phyloP scores from a whole-genome alignment of 1,140 invertebrate species.

The Anthonomus grandis region DNA sequence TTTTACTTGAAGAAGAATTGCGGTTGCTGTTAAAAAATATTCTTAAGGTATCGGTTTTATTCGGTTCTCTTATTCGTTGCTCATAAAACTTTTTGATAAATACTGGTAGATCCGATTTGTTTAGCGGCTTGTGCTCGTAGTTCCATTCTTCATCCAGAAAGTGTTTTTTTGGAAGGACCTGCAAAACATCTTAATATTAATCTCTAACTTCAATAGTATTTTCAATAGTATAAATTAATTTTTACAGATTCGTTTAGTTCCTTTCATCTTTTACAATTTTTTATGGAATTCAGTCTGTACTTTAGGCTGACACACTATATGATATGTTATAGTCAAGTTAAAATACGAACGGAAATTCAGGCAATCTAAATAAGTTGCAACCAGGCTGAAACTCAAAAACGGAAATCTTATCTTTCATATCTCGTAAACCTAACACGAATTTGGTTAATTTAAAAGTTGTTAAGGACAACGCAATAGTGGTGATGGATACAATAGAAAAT shows the following conservation, averaged over 20 bases:
- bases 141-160: constrained; percentile 35
- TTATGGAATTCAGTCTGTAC: too few species aligned
- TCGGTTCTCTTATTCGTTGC: constrained; percentile 1
- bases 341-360: too few species aligned
- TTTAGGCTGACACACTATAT: too few species aligned
- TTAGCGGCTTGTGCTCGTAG: constrained; percentile 18
- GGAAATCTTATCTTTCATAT: too few species aligned
- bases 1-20: constrained; percentile 20
- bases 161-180: background rate
- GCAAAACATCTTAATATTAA: constrained; percentile 1
- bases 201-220: background rate
- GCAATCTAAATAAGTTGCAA: too few species aligned
- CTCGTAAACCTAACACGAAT: too few species aligned
- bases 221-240: background rate
- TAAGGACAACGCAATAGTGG: too few species aligned
- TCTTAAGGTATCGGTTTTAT: constrained; percentile 19
- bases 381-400: too few species aligned
- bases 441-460: too few species aligned
- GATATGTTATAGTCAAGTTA: too few species aligned
- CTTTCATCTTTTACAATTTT: too few species aligned
- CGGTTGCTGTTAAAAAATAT: constrained; percentile 31
- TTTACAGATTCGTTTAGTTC: background rate
- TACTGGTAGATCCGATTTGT: constrained; percentile 25
- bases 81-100: constrained; percentile 33
- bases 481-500: too few species aligned